These are phyloP conservation scores for Rhipidura dahli DNA, from an alignment of 2,113 vertebrate species.

Conservation along the genomic window DNA sequence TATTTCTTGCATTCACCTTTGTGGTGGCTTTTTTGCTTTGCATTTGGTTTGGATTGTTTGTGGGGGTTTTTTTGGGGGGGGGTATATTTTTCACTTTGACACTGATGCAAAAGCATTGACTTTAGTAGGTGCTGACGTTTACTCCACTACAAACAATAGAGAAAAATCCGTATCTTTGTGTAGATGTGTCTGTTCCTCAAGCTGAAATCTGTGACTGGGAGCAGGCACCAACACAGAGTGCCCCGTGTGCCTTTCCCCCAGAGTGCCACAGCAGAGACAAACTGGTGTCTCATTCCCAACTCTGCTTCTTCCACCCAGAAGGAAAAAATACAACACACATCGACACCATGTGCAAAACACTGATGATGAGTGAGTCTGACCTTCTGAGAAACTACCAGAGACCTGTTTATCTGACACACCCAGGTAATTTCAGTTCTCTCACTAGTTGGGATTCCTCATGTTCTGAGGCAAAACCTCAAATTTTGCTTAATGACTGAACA, in stretches of 20 bases:
- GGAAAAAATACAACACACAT: background rate
- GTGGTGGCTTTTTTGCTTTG: fast-evolving
- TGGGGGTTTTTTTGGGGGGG: fast-evolving
- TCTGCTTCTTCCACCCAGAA: background rate
- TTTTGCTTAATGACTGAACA: background rate
- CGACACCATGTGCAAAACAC: background rate
- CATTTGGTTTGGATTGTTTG: background rate
- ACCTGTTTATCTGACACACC: background rate
- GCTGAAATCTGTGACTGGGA: background rate
- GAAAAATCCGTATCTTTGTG: background rate
- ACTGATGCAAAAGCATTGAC: background rate
- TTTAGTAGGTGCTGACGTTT: background rate
- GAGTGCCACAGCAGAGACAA: background rate
- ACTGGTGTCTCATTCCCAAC: background rate
- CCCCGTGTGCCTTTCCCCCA: background rate
- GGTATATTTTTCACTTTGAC: background rate
- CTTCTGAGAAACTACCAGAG: background rate
- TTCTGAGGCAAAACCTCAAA: background rate
- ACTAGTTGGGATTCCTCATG: background rate
- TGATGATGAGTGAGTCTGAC: background rate
- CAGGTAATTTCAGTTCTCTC: background rate
- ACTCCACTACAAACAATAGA: background rate
- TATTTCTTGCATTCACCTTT: background rate
- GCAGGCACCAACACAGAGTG: background rate
- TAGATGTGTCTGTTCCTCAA: background rate